Evolutionary conservation across 2,888 invertebrate genomes (phyloP).

Genomic region (Epiperipatus broadwayi): DNA sequence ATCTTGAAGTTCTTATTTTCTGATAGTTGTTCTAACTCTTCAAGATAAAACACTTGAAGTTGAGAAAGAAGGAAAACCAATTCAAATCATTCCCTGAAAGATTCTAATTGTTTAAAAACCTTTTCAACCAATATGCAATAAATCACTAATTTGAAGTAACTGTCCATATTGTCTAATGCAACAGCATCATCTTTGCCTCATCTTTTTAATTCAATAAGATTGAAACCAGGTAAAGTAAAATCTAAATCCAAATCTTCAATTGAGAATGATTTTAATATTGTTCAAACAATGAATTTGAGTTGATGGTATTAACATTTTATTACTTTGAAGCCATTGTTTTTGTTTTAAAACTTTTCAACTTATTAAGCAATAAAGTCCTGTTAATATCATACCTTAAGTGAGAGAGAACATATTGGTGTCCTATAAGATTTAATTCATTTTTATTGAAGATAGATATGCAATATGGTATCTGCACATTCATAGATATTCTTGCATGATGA

Average conservation of each 20-base stretch:
- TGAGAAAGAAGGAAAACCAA: conserved; percentile 76
- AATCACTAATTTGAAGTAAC: conserved; percentile 75
- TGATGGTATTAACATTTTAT: conserved; percentile 20
- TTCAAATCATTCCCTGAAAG: conserved; percentile 91
- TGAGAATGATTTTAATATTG: conserved; percentile 55
- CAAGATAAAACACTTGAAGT: conserved; percentile 80
- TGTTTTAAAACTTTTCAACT: conserved; percentile 27
- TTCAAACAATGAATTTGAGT: conserved; percentile 25
- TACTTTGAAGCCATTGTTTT: conserved; percentile 26
- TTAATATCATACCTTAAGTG: too few species aligned
- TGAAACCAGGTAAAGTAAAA: conserved; percentile 88
- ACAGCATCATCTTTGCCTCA: conserved; percentile 76
- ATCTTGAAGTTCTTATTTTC: too few species aligned
- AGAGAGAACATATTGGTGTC: too few species aligned
- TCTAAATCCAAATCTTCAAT: conserved; percentile 77
- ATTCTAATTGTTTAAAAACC: conserved; percentile 88
- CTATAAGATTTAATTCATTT: too few species aligned
- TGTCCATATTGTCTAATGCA: conserved; percentile 75
- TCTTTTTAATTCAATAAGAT: conserved; percentile 71
- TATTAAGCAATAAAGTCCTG: too few species aligned
- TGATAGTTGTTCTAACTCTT: conserved; percentile 48
- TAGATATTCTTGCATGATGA: too few species aligned
- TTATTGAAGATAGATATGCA: too few species aligned
- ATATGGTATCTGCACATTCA: too few species aligned
- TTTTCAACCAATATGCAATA: conserved; percentile 93